Base-by-base conservation (phyloP, 2,888 invertebrate species). In the Dynastes maya region DNA sequence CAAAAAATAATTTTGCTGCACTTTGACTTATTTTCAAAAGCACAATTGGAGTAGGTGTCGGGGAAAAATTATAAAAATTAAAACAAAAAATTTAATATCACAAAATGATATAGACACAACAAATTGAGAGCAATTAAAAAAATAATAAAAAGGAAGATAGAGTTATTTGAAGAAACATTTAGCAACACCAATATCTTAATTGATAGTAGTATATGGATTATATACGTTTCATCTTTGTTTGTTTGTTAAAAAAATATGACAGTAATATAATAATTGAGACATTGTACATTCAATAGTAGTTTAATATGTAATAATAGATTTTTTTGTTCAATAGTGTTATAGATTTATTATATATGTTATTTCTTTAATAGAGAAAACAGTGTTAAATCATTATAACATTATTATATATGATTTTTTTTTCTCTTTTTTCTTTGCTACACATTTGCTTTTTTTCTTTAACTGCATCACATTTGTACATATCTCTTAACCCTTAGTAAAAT, bases 381-480 rank as follows among this genome's bases (percentile, higher is more conserved):
- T 40, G 22, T 72, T 61, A 72, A 58, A 72, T 45, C 58, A 72
- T 58, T 9, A 58, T 45, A 72, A 72, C 72, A 72, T 72, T 72
- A 72, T 72, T 55, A 72, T 72, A 72, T 70, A 70, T 70, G 70
- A 49, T 68, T 71, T 55, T n/a, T 72, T 27, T 58, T 58, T 72
- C 16, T 16, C 16, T 72, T 32, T 22, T 40, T 40, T 16, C 6
- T 71, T 61, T 32, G 27, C 72, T 72, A 61, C 27, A 22, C 53
- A 9, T 53, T 11, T 61, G 27, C 27, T 53, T n/a, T 71, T 16
- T 29, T 72, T 40, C 32, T 37, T 45, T 58, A 45, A 72, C 72
- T 72, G 58, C 72, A 72, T 72, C 72, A 72, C 72, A 72, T 72
- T 72, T 72, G 72, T 72, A 72, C 72, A 72, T 72, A 55, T 53